Conservation (phyloP, 2,888 invertebrate genomes). For the Drosophila anceps region DNA sequence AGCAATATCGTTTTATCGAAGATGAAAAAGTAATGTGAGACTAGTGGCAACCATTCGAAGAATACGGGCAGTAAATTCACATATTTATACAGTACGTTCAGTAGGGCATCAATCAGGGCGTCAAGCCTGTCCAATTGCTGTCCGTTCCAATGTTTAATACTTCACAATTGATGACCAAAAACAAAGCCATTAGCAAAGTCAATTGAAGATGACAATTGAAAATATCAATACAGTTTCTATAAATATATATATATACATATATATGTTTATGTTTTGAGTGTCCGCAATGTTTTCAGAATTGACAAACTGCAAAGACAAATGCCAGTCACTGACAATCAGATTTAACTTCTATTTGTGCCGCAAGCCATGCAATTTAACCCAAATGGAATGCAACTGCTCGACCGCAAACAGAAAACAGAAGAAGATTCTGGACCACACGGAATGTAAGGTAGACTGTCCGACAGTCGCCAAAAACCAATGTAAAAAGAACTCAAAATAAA, state of each 20-base stretch:
- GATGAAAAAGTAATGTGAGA: too few species aligned
- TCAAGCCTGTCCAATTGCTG: not conserved
- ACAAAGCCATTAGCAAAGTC: constrained; percentile 20
- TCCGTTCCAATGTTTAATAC: not conserved
- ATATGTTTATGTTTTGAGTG: not conserved
- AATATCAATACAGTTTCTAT: constrained; percentile 5
- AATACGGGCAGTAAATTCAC: too few species aligned
- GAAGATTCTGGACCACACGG: not conserved
- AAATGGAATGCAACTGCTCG: constrained; percentile 11
- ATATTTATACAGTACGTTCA: too few species aligned
- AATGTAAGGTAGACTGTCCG: constrained; percentile 1
- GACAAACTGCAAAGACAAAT: constrained; percentile 18
- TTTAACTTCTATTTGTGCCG: constrained; percentile 11
- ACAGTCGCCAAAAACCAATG: not conserved
- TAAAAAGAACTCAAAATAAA: constrained; percentile 1
- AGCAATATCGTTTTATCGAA: too few species aligned
- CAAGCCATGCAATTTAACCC: constrained; percentile 20
- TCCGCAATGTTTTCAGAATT: constrained; percentile 27
- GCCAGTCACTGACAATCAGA: constrained; percentile 9
- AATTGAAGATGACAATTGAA: constrained; percentile 29
- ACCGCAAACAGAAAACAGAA: constrained; percentile 15
- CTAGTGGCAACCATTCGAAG: too few species aligned
- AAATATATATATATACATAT: not conserved
- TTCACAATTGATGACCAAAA: constrained; percentile 1
- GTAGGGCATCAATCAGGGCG: not conserved